These are phyloP conservation scores for Sinocyclocheilus anshuiensis DNA, from an alignment of 2,113 vertebrate species.

Conservation along the genomic window DNA sequence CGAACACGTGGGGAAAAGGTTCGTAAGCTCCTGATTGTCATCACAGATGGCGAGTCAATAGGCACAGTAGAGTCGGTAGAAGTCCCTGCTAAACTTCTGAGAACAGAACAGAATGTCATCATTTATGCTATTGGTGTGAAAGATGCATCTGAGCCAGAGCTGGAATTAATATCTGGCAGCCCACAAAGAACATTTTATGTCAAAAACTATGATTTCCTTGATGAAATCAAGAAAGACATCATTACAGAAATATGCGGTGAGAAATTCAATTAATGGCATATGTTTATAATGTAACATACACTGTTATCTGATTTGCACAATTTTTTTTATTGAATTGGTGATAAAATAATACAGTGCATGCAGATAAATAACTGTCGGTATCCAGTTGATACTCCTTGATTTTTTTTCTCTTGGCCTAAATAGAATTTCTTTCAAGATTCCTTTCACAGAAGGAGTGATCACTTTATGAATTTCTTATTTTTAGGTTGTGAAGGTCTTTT, in stretches of 20 bases:
- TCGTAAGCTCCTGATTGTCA: slow-evolving; percentile 74
- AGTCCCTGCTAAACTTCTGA: slow-evolving; percentile 69
- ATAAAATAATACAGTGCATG: not conserved
- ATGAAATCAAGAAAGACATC: slow-evolving; percentile 76
- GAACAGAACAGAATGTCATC: slow-evolving; percentile 60
- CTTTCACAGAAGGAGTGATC: not conserved
- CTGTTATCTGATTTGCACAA: not conserved
- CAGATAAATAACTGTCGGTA: not conserved
- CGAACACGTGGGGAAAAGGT: slow-evolving; percentile 64
- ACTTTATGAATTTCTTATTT: not conserved
- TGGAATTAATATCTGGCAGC: slow-evolving; percentile 74
- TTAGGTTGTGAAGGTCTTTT: slow-evolving; percentile 77
- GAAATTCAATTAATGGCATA: not conserved
- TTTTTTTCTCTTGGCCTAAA: too few relatives aligned
- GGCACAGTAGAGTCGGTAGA: slow-evolving; percentile 63
- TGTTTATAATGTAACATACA: not conserved
- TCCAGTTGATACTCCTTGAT: not conserved
- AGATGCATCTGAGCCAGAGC: slow-evolving; percentile 62
- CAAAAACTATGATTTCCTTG: slow-evolving; percentile 80
- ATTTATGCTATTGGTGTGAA: slow-evolving; percentile 84
- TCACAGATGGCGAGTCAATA: slow-evolving; percentile 80
- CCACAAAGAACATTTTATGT: slow-evolving; percentile 75
- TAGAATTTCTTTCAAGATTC: not conserved
- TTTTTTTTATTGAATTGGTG: not conserved
- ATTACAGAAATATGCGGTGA: slow-evolving; percentile 84